A percentile compares a stretch with the other conserved stretches of the same genome.
These are phyloP conservation scores for Dorcus parallelipipedus DNA, from an alignment of 2,888 invertebrate genomes.

Conservation along the genomic window DNA sequence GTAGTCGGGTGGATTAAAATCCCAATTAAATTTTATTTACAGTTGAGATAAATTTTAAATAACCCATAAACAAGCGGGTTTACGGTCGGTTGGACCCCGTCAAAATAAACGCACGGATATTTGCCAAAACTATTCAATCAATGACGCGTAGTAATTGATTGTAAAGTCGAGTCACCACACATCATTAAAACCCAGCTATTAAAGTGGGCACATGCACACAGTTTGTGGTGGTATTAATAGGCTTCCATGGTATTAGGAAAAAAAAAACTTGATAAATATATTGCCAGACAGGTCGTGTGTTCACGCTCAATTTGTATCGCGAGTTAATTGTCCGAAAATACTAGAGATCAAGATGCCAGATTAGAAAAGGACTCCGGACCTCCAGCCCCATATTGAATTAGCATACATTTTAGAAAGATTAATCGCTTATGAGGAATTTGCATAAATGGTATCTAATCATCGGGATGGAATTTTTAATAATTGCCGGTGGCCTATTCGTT, in stretches of 20 bases:
- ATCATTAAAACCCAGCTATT: not conserved
- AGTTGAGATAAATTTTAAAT: constrained; percentile 10
- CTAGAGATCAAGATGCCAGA: too few relatives aligned
- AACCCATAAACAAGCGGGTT: too few relatives aligned
- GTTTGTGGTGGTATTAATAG: not conserved
- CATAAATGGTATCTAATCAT: constrained; percentile 13
- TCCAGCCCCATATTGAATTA: too few relatives aligned
- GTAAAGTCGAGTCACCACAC: not conserved
- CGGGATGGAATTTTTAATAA: constrained; percentile 7
- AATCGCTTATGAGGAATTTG: constrained; percentile 7
- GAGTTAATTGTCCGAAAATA: too few relatives aligned
- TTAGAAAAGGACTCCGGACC: too few relatives aligned
- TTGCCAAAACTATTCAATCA: too few relatives aligned
- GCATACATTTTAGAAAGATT: not conserved
- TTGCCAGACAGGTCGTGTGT: too few relatives aligned
- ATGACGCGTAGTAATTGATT: not conserved
- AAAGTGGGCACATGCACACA: not conserved
- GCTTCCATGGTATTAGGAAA: not conserved
- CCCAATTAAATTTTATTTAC: constrained; percentile 12
- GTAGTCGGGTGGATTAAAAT: constrained; percentile 9
- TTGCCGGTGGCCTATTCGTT: constrained; percentile 5
- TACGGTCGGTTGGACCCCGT: too few relatives aligned
- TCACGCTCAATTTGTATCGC: too few relatives aligned
- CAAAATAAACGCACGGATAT: too few relatives aligned
- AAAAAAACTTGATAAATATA: not conserved